Evolutionary conservation across 2,113 vertebrate genomes (phyloP).

Genomic region (Cololabis saira): DNA sequence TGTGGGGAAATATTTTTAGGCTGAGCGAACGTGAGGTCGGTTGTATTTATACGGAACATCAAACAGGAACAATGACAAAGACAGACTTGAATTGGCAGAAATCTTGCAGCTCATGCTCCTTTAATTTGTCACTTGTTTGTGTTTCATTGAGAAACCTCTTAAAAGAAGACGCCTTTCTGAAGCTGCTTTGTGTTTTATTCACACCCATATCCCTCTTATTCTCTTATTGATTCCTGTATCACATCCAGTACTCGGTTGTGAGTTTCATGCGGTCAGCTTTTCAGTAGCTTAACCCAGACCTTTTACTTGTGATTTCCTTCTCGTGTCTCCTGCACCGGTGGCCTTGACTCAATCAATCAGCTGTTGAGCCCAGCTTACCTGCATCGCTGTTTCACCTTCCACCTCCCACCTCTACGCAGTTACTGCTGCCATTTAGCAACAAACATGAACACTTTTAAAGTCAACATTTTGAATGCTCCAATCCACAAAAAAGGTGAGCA

Average conservation of each 20-base stretch:
- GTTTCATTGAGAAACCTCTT: neutral
- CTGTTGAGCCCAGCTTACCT: constrained; percentile 28
- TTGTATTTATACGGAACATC: constrained; percentile 8
- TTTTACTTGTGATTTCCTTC: constrained; percentile 50
- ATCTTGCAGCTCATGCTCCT: neutral
- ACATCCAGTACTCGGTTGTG: neutral
- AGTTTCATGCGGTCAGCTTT: constrained; percentile 38
- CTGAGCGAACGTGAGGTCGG: constrained; percentile 1
- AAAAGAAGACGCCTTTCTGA: neutral
- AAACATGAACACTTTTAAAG: neutral
- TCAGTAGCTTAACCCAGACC: constrained; percentile 41
- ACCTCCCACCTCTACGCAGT: constrained; percentile 8
- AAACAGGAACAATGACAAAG: constrained; percentile 22
- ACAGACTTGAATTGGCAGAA: constrained; percentile 13
- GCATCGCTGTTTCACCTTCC: constrained; percentile 26
- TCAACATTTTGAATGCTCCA: too few species aligned
- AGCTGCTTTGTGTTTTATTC: neutral
- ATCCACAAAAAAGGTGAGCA: too few species aligned
- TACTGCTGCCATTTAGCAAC: constrained; percentile 18
- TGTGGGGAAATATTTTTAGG: constrained; percentile 3
- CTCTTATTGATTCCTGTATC: constrained; percentile 5
- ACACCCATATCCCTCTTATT: neutral
- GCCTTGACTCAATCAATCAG: constrained; percentile 54
- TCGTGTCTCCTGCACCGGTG: constrained; percentile 24
- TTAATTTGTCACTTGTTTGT: too few species aligned